Conservation (phyloP, 2,113 vertebrate species). For the Melanocharis versteri region DNA sequence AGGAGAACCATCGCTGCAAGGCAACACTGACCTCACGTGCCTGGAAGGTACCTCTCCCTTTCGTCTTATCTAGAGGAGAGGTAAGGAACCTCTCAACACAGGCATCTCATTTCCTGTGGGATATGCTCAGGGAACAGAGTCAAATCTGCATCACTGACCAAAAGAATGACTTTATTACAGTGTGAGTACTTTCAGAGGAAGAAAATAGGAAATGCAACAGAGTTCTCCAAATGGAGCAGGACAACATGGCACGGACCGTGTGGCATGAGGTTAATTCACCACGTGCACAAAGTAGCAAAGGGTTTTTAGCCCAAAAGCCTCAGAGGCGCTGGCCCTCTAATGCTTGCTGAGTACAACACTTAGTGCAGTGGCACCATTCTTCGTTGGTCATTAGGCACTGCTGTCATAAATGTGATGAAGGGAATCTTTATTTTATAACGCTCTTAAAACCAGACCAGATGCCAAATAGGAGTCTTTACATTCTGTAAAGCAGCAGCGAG, state of each 20-base stretch:
- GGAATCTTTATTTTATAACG: background rate
- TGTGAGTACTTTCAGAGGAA: background rate
- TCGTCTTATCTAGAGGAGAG: background rate
- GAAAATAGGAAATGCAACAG: background rate
- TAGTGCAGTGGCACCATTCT: background rate
- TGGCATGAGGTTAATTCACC: background rate
- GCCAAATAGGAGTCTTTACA: background rate
- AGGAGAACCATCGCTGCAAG: background rate
- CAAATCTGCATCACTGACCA: background rate
- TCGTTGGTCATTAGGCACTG: background rate
- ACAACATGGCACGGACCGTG: rapidly evolving
- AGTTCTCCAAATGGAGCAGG: background rate
- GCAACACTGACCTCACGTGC: background rate
- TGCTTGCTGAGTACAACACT: background rate
- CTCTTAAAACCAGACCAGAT: background rate
- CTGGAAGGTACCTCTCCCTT: background rate
- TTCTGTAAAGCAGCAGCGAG: background rate
- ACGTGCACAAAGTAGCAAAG: background rate
- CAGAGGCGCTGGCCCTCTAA: background rate
- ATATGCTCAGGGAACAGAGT: background rate
- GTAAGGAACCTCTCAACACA: background rate
- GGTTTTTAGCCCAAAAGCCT: background rate
- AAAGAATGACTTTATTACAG: background rate
- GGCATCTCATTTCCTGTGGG: background rate
- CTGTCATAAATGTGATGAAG: background rate